Conservation (phyloP, 2,797 vertebrate genomes). For the Lagorchestes hirsutus region DNA sequence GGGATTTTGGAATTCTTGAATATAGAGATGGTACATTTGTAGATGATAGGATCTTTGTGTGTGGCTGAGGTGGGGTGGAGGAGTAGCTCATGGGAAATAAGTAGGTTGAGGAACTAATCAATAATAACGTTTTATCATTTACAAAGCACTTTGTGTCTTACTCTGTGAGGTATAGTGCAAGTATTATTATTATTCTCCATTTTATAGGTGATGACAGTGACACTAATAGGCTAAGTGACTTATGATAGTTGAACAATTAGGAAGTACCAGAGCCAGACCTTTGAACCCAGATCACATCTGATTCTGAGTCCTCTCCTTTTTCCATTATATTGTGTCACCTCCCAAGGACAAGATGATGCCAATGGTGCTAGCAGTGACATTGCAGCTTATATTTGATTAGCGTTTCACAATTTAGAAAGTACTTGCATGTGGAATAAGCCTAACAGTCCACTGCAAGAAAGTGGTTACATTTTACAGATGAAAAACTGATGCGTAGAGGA, state of each 20-base stretch:
- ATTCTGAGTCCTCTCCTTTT: background rate
- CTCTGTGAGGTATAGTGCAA: background rate
- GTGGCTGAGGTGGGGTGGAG: too few species aligned
- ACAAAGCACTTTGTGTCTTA: background rate
- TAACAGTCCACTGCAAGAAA: too few species aligned
- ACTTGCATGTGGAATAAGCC: too few species aligned
- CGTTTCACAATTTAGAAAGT: too few species aligned
- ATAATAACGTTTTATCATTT: constrained; percentile 44
- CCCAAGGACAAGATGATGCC: background rate
- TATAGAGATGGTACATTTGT: too few species aligned
- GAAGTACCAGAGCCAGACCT: background rate
- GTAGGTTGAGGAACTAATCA: constrained; percentile 1
- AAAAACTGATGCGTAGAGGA: too few species aligned
- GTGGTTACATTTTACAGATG: too few species aligned
- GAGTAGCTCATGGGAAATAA: background rate
- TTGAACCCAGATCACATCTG: background rate
- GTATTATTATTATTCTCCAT: background rate
- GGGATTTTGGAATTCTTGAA: too few species aligned
- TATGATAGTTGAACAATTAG: background rate
- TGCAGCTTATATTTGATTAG: too few species aligned
- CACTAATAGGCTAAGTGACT: background rate
- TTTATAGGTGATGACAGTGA: constrained; percentile 20
- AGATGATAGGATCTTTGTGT: too few species aligned
- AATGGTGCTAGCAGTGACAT: too few species aligned
- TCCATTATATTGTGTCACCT: constrained; percentile 9